Percentiles rank a stretch among this genome's conserved stretches.
Evolutionary conservation across 2,113 vertebrate genomes (phyloP).

Genomic region (Nansenia antarctica): DNA sequence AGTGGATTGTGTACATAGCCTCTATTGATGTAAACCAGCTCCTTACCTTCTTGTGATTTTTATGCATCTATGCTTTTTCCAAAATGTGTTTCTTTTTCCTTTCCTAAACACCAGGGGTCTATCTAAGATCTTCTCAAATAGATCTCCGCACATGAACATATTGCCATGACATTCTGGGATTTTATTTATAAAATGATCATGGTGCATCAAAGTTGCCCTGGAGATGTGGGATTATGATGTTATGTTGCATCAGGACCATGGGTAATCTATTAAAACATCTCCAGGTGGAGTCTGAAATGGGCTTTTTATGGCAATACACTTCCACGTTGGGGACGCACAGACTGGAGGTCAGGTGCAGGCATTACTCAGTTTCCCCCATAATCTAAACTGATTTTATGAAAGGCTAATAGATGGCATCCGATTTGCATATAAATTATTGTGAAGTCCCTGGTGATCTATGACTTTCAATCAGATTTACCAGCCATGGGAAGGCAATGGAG

Average conservation of each 20-base stretch:
- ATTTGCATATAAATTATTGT: constrained; percentile 78
- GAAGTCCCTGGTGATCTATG: constrained; percentile 68
- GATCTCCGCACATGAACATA: background rate
- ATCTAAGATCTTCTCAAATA: background rate
- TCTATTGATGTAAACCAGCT: too few relatives aligned
- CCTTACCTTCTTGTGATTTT: too few relatives aligned
- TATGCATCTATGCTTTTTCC: too few relatives aligned
- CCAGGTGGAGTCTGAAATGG: constrained; percentile 26
- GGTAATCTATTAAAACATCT: constrained; percentile 51
- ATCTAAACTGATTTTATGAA: constrained; percentile 68
- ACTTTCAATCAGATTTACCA: constrained; percentile 56
- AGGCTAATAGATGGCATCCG: constrained; percentile 76
- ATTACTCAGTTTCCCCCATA: constrained; percentile 57
- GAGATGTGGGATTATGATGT: constrained; percentile 13
- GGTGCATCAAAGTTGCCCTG: constrained; percentile 31
- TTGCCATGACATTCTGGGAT: constrained; percentile 3
- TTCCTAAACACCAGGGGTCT: too few relatives aligned
- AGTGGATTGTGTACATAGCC: too few relatives aligned
- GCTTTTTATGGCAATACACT: constrained; percentile 36
- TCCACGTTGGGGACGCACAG: constrained; percentile 20
- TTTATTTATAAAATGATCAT: constrained; percentile 17
- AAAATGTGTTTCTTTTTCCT: too few relatives aligned
- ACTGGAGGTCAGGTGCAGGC: constrained; percentile 53
- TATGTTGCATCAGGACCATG: constrained; percentile 25
- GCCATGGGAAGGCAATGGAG: constrained; percentile 39